Percentiles rank a stretch among this genome's conserved stretches.
Evolutionary conservation across 2,113 vertebrate species (phyloP).

Genomic region (Dermatemys mawii): DNA sequence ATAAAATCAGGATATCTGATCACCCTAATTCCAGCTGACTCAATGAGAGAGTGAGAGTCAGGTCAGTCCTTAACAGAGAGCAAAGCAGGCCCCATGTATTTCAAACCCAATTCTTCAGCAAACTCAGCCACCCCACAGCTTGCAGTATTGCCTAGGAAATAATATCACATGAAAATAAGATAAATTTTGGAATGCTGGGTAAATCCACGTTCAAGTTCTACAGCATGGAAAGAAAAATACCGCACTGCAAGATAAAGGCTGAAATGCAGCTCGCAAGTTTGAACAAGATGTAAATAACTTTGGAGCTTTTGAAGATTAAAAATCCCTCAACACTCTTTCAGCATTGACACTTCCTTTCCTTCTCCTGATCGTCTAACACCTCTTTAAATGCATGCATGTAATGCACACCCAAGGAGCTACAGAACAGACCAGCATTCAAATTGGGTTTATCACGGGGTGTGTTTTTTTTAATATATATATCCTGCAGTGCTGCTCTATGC

Average conservation of each 20-base stretch:
- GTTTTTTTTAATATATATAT: not conserved
- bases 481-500: too few species aligned
- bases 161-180: not conserved
- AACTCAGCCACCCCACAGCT: not conserved
- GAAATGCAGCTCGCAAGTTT: not conserved
- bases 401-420: not conserved
- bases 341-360: not conserved
- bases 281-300: conserved; percentile 7
- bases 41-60: not conserved
- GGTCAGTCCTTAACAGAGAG: not conserved
- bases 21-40: not conserved
- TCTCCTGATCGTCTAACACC: not conserved
- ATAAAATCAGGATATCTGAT: too few species aligned
- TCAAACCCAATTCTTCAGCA: not conserved
- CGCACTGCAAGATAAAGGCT: conserved; percentile 7
- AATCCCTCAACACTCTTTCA: not conserved
- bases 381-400: not conserved
- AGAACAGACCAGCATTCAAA: not conserved
- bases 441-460: not conserved
- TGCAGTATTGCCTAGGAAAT: not conserved
- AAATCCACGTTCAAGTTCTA: not conserved
- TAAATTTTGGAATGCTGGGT: not conserved
- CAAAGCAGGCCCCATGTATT: not conserved
- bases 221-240: not conserved
- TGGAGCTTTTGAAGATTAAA: not conserved